Conservation (phyloP, 1,140 invertebrate species). For the Metopolophium dirhodum region DNA sequence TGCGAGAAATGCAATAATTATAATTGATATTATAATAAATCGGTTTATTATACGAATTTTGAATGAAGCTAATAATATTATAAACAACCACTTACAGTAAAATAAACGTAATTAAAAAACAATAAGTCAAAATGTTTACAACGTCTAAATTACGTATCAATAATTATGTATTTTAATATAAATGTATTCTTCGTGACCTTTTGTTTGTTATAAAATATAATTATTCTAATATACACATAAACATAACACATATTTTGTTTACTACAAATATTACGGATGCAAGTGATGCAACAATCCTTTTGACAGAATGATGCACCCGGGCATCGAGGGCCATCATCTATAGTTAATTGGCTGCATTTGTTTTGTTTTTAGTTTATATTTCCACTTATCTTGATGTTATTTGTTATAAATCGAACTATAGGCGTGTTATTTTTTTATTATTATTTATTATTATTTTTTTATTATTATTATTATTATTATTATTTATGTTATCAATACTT, state of each 20-base stretch:
- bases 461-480: too few species aligned
- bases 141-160: background rate
- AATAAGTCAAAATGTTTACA: background rate
- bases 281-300: background rate
- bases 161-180: background rate
- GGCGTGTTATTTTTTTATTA: background rate
- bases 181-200: background rate
- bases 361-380: background rate
- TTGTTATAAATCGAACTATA: background rate
- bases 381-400: background rate
- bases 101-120: background rate
- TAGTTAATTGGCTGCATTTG: background rate
- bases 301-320: background rate
- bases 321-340: background rate
- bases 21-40: background rate
- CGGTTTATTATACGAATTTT: background rate
- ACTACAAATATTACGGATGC: background rate
- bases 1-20: background rate
- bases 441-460: background rate
- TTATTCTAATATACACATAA: background rate
- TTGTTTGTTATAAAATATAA: background rate
- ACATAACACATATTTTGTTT: background rate
- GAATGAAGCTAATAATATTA: background rate
- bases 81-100: background rate
- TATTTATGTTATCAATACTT: background rate